phyloP scores from a whole-genome alignment of 2,113 vertebrate genomes.

The Cervus canadensis region DNA sequence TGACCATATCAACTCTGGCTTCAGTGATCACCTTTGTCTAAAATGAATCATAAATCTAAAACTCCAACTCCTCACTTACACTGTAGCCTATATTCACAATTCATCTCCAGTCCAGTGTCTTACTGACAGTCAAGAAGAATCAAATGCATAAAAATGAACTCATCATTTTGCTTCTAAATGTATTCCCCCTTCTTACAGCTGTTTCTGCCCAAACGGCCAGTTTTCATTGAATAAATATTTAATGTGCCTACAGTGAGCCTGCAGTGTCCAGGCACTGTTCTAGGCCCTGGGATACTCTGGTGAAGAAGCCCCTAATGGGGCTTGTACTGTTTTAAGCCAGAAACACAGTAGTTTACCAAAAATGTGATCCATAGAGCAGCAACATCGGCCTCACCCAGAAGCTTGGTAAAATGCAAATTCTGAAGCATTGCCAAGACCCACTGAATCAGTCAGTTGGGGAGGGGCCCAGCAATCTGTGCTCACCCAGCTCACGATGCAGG shows the following conservation, averaged over 20 bases:
- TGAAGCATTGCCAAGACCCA: neutral
- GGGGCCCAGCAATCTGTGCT: neutral
- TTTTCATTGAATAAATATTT: neutral
- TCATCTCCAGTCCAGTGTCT: neutral
- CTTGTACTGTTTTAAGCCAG: neutral
- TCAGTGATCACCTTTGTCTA: neutral
- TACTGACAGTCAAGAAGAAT: neutral
- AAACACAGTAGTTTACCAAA: neutral
- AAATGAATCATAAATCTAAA: neutral
- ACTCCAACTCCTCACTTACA: neutral
- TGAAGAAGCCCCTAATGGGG: neutral
- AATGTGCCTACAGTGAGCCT: neutral
- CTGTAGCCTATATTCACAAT: neutral
- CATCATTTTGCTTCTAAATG: neutral
- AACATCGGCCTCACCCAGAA: neutral
- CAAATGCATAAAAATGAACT: neutral
- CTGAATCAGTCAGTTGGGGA: neutral
- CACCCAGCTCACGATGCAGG: neutral
- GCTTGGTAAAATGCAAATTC: neutral
- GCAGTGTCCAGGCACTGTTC: neutral
- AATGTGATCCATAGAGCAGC: neutral
- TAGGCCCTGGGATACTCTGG: neutral
- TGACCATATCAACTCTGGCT: neutral
- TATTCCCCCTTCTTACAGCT: neutral
- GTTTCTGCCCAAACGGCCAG: neutral